Evolutionary conservation across 2,113 vertebrate species (phyloP).

Genomic region (Ptilonorhynchus violaceus): DNA sequence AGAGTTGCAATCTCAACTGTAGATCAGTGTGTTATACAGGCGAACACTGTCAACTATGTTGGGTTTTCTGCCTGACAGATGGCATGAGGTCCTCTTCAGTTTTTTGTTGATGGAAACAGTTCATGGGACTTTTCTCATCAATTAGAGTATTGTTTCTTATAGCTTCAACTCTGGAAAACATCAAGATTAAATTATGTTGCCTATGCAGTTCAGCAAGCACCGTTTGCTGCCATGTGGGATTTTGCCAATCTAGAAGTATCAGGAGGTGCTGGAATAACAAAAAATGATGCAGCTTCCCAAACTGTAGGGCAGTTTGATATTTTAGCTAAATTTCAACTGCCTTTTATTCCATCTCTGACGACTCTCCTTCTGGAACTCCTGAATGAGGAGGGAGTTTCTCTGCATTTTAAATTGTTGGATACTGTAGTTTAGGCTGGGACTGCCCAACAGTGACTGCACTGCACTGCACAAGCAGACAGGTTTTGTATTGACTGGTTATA

Average conservation of each 20-base stretch:
- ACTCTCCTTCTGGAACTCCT: neutral
- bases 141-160: neutral
- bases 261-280: neutral
- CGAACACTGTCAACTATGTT: neutral
- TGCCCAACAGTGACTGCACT: neutral
- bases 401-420: neutral
- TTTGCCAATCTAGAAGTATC: neutral
- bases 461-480: neutral
- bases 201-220: neutral
- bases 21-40: neutral
- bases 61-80: neutral
- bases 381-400: neutral
- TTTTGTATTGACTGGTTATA: neutral
- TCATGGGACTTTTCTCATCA: neutral
- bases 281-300: neutral
- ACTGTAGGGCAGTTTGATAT: fast-evolving
- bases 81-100: neutral
- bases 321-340: neutral
- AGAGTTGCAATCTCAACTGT: neutral
- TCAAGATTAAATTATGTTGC: neutral
- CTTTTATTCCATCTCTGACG: fast-evolving
- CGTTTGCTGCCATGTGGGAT: neutral
- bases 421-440: neutral
- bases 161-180: neutral
- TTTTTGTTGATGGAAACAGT: neutral